A percentile compares a stretch with the other conserved stretches of the same genome.
phyloP scores from a whole-genome alignment of 1,140 invertebrate genomes.

The Drosophila suzukii region DNA sequence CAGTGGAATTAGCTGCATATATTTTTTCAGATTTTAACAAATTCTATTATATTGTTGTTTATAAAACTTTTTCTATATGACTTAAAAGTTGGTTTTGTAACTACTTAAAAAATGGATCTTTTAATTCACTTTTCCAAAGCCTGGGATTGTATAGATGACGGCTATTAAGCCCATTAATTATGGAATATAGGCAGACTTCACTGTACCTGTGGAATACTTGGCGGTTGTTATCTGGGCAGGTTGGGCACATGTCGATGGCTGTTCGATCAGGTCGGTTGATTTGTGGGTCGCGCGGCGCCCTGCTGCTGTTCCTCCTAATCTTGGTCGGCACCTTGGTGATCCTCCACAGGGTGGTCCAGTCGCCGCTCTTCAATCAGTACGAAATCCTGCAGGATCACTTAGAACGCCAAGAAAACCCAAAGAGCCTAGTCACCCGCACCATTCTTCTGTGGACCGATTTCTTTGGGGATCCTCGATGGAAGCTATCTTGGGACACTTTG shows the following conservation, averaged over 20 bases:
- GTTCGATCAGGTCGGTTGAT: constrained; percentile 42
- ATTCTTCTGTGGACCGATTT: constrained; percentile 77
- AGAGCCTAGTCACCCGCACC: constrained; percentile 19
- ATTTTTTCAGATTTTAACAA: too few relatives aligned
- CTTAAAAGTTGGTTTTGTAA: too few relatives aligned
- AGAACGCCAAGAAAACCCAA: not conserved
- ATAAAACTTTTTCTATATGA: too few relatives aligned
- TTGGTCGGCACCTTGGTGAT: constrained; percentile 18
- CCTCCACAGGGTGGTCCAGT: constrained; percentile 41
- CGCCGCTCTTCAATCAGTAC: constrained; percentile 69
- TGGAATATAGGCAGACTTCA: not conserved
- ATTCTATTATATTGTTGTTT: too few relatives aligned
- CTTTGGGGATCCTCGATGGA: constrained; percentile 71
- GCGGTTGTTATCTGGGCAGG: constrained; percentile 11
- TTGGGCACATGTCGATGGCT: constrained; percentile 52
- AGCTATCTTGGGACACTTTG: constrained; percentile 55
- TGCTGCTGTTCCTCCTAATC: constrained; percentile 24
- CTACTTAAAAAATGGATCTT: too few relatives aligned
- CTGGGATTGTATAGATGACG: not conserved
- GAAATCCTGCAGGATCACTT: constrained; percentile 55
- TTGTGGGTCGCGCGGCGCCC: constrained; percentile 7
- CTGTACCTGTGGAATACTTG: not conserved
- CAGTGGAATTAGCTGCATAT: constrained; percentile 2
- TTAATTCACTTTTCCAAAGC: too few relatives aligned
- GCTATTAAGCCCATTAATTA: not conserved